phyloP scores from a whole-genome alignment of 2,888 invertebrate genomes.

The Pegoplata infirma region DNA sequence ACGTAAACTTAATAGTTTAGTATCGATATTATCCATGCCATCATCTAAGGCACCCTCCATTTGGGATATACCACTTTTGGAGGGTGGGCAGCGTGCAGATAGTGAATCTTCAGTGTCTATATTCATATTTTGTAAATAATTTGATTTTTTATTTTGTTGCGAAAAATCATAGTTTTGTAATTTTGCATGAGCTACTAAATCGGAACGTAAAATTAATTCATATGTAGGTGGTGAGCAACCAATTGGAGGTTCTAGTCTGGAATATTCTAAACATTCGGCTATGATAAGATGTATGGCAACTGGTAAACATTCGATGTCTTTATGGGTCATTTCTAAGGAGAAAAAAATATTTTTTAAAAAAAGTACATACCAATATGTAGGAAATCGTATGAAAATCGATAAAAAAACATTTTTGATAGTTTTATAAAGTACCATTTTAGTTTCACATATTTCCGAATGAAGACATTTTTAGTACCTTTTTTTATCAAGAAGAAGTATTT shows the following conservation, averaged over 20 bases:
- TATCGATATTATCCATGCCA: conserved; percentile 82
- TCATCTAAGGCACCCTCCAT: conserved; percentile 76
- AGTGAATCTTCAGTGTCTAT: conserved; percentile 76
- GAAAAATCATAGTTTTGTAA: conserved; percentile 66
- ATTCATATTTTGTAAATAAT: conserved; percentile 76
- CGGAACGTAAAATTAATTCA: conserved; percentile 84
- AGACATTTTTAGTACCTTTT: no score
- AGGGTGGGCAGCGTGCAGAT: conserved; percentile 73
- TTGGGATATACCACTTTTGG: conserved; percentile 71
- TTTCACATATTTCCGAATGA: no score
- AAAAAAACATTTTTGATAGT: no score
- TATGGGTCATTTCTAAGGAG: conserved; percentile 78
- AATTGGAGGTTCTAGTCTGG: conserved; percentile 84
- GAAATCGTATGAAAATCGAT: no score
- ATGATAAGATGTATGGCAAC: conserved; percentile 84
- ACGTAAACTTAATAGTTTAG: conserved; percentile 81
- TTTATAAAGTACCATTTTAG: no score
- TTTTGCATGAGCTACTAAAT: conserved; percentile 81
- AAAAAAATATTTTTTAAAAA: no score
- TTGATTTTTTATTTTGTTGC: conserved; percentile 21
- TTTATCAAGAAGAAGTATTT: no score
- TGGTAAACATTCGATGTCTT: conserved; percentile 84
- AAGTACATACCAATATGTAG: no score
- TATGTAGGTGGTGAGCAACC: conserved; percentile 85
- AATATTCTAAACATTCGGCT: conserved; percentile 84